Base-by-base conservation (phyloP, 2,113 vertebrate genomes). In the Sorex araneus region DNA sequence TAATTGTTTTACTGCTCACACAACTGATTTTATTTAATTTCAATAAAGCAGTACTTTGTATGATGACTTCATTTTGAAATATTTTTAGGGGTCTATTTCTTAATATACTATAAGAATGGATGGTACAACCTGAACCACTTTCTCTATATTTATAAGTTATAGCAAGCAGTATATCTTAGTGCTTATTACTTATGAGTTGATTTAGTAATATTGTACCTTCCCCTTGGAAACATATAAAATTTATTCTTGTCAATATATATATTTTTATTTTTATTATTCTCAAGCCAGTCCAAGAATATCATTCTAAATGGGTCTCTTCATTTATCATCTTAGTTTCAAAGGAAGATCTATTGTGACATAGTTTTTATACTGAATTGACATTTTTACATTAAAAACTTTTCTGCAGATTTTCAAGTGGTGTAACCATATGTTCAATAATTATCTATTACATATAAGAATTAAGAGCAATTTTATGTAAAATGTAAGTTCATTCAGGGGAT, bases 1-100 rank as follows among this genome's bases (percentile, higher is more conserved):
- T 54, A 94, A 76, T 47, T 85, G 50, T 92, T 96, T 95, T 96
- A 97, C 95, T 84, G 43, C 76, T 77, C 25, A n/a, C 30, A 91
- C 92, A 66, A 71, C 21, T 71, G 69, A 71, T 36, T 71, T 19
- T 36, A 32, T 96, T 92, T 96, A 45, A 64, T 95, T 95, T 96
- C 90, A 96, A 94, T 95, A 64, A 95, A 13, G 85, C 12, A 75
- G 21, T n/a, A 91, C 45, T 67, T 85, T 57, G 13, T 76, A 47
- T 71, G 94, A 91, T 79, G 88, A 91, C 40, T 95, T 95, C 10
- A 83, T 6, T 90, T 64, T 73, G 0, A n/a, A 96, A 75, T 50
- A 34, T 93, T 95, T 64, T 74, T 89, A 34, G 34, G 84, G 57
- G 78, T 93, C 28, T 47, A 8, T 76, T 93, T 25, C 92, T 89